These are phyloP conservation scores for Acanthurus leucopareius DNA, from an alignment of 2,797 vertebrate genomes.

Conservation along the genomic window DNA sequence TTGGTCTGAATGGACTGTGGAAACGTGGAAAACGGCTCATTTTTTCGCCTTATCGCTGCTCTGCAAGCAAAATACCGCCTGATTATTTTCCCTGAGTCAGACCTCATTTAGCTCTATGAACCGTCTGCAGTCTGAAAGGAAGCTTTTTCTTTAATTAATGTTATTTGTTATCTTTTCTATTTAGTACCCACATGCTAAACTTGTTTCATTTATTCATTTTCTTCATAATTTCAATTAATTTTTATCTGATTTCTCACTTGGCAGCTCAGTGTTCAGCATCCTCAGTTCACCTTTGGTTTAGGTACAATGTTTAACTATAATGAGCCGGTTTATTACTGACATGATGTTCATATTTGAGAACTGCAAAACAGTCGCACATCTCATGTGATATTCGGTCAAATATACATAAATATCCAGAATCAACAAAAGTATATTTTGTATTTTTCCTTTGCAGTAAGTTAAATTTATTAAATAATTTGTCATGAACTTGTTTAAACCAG, in stretches of 20 bases:
- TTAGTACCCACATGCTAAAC: not conserved
- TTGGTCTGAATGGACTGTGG: not conserved
- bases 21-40: slow-evolving; percentile 9
- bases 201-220: not conserved
- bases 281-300: too few relatives aligned
- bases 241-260: not conserved
- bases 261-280: too few relatives aligned
- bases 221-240: too few relatives aligned
- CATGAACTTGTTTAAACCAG: not conserved
- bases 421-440: not conserved
- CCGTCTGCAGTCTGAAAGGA: too few relatives aligned
- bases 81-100: slow-evolving; percentile 38
- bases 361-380: too few relatives aligned
- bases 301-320: too few relatives aligned
- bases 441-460: too few relatives aligned
- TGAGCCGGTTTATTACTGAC: too few relatives aligned
- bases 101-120: slow-evolving; percentile 33
- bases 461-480: too few relatives aligned
- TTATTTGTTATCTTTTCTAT: not conserved
- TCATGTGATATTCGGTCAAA: fast-evolving
- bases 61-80: slow-evolving; percentile 17
- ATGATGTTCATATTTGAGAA: too few relatives aligned
- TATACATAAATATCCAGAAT: not conserved
- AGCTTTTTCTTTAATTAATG: slow-evolving; percentile 21
- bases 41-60: slow-evolving; percentile 38